Conservation (phyloP, 2,113 vertebrate species). For the Pterocles gutturalis region DNA sequence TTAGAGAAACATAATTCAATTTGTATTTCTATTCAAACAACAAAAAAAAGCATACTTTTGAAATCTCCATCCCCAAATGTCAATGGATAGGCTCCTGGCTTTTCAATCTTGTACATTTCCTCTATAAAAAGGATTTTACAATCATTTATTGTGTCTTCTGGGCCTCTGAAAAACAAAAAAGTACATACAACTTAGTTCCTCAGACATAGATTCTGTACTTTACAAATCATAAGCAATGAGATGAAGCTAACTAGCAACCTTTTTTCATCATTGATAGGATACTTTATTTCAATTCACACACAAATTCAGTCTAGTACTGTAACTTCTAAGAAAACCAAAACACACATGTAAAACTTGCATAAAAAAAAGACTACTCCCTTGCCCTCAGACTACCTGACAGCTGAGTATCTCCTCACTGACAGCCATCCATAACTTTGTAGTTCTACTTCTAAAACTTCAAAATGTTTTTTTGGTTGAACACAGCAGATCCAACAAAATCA, state of each 20-base stretch:
- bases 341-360: accelerated
- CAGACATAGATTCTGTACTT: not conserved
- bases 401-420: not conserved
- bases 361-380: not conserved
- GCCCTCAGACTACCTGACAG: not conserved
- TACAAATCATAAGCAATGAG: not conserved
- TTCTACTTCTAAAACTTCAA: not conserved
- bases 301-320: not conserved
- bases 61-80: conserved; percentile 93
- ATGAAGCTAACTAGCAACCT: not conserved
- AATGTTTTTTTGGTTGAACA: not conserved
- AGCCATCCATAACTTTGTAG: not conserved
- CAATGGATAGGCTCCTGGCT: conserved; percentile 88
- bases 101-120: conserved; percentile 97
- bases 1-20: not conserved
- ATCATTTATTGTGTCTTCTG: conserved; percentile 90
- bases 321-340: not conserved
- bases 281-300: not conserved
- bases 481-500: not conserved
- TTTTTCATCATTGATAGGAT: not conserved
- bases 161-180: conserved; percentile 82
- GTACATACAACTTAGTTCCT: conserved; percentile 15
- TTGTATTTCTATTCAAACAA: not conserved
- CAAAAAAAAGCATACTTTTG: conserved; percentile 85
- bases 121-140: conserved; percentile 93